A percentile compares a stretch with the other conserved stretches of the same genome.
phyloP scores from a whole-genome alignment of 2,888 invertebrate genomes.

The Leptinotarsa haldemani region DNA sequence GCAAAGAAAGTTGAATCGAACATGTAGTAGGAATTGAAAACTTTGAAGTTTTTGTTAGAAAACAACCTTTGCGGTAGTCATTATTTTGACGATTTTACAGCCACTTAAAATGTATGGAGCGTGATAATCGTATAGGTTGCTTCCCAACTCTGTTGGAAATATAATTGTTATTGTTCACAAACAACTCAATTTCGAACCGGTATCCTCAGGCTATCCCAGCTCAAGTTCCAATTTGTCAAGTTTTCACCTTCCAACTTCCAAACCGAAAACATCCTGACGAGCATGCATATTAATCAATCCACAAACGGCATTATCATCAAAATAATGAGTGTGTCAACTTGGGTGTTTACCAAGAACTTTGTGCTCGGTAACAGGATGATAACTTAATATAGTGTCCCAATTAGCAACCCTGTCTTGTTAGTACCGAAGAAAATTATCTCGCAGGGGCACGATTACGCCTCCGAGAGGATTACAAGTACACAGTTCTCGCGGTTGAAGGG shows the following conservation, averaged over 20 bases:
- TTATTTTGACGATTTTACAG: not conserved
- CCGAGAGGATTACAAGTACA: conserved; percentile 37
- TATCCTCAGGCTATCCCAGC: not conserved
- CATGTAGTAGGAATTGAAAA: too few relatives aligned
- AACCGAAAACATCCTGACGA: conserved; percentile 33
- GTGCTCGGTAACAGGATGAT: conserved; percentile 58
- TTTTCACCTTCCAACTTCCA: conserved; percentile 23
- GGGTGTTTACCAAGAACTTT: conserved; percentile 54
- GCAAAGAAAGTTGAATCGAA: too few relatives aligned
- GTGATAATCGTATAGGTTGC: not conserved
- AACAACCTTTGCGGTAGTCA: too few relatives aligned
- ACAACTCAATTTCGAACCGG: conserved; percentile 1
- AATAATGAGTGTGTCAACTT: conserved; percentile 47
- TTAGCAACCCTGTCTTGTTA: conserved; percentile 61
- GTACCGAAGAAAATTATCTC: conserved; percentile 60
- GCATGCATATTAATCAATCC: conserved; percentile 40
- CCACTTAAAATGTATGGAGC: not conserved
- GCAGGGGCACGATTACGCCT: conserved; percentile 57
- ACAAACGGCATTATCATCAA: conserved; percentile 38
- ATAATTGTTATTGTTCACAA: not conserved
- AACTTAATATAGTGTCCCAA: conserved; percentile 63
- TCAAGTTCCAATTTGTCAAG: conserved; percentile 16
- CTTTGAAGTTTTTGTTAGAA: too few relatives aligned
- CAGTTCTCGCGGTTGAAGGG: conserved; percentile 12
- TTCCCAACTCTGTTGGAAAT: not conserved